Base-by-base conservation (phyloP, 2,888 invertebrate genomes). In the Cephus pygmeus region DNA sequence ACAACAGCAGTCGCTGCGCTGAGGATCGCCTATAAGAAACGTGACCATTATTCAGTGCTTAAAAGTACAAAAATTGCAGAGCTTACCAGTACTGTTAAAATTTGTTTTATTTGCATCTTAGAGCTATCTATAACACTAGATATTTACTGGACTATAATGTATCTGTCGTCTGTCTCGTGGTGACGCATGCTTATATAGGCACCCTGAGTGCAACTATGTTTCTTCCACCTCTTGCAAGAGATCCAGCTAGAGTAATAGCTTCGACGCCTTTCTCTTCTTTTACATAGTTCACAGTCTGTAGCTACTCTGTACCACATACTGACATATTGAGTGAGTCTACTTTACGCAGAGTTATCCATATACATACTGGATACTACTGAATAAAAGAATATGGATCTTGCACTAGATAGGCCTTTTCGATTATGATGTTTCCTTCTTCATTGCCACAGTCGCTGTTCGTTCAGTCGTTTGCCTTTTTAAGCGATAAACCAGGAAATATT, bases 151-250 rank as follows among this genome's bases (percentile, higher is more conserved):
- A 56, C 56, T 23, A 56, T 23, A 56, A 56, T 56, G 23, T 56
- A 71, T 71, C 71, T 71, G 71, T 71, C 71, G 31, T 76, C 76
- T 76, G 71, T 75, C 76, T 69, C 73, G 76, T 76, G 31, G 40
- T 69, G 73, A 79, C 78, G 76, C 77, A 77, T 79, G 79, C 80
- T 80, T 82, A 80, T 82, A 81, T 81, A 82, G 73, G 75, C 79
- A 75, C 56, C 74, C 73, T 69, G 69, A 12, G 35, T 15, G 74
- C 34, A 34, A 34, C 4, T 35, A 12, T 36, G 34, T 74, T 34
- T 34, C 74, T 74, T 79, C 79, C 81, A 77, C 78, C 69, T 73
- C 71, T 73, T 76, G 69, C 71, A 74, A 73, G 23, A 40, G 68
- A 69, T 30, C n/a, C 35, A 35, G 78, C 69, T 68, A 73, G 23